Base-by-base conservation (phyloP, 2,113 vertebrate species). In the Toxotes chatareus region DNA sequence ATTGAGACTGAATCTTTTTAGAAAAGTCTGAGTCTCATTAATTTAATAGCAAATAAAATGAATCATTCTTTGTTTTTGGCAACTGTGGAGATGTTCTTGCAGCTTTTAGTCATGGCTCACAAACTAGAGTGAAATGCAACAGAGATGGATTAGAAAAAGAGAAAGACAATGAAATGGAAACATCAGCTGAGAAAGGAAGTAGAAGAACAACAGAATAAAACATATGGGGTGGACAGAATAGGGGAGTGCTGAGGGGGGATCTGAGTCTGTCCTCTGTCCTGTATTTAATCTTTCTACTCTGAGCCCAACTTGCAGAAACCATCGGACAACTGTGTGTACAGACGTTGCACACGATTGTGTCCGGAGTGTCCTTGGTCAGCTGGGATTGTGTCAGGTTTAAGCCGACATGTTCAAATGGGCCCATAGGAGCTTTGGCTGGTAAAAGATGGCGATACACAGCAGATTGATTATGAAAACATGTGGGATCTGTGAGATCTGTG, bases 241-340 rank as follows among this genome's bases (percentile, higher is more conserved):
- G 31, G 11, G 3, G 32, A 40, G 38, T 9, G 4, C 34, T 32
- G 59, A 17, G 59, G 27, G 27, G 66, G 53, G 55, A n/a, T 57
- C 38, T 56, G 42, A 32, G 3, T 38, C 61, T 56, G 62, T 67
- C 51, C 75, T 53, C 59, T 85, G 76, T 85, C 89, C 84, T 70
- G 77, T 21, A 78, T 86, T 80, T 47, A 40, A 3, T 36, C 71
- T 40, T 49, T 49, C 46, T 17, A 19, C 46, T 57, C 36, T 47
- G 11, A 73, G 63, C 66, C 60, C 60, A 38, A n/a, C 27, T 21
- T 47, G 27, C 10, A 31, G 36, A 65, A n/a, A 51, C 17, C 19
- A 8, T 14, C 59, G 7, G 40, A 46, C 16, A 21, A 72, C 38
- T 36, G 32, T 63, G 14, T 3, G 23, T 12, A 12, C 55, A 42